Evolutionary conservation across 2,888 invertebrate genomes (phyloP), one percentile per base, ranked within the genome.

Genomic region (Caenorhabditis imperialis): DNA sequence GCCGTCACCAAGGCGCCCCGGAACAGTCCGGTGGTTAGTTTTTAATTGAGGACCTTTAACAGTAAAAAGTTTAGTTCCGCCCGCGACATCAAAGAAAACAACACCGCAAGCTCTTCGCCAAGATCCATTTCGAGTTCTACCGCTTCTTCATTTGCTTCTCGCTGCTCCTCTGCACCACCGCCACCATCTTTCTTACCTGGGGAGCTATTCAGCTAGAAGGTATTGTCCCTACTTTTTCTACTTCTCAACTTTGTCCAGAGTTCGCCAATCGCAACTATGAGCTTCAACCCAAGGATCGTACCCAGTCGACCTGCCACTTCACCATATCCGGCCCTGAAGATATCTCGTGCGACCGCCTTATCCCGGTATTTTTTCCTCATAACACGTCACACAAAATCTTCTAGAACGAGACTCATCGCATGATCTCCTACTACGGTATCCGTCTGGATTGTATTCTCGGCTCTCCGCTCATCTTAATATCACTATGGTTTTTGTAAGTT

Each of bases 141-240:
- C 63, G 38, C n/a, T 38, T 54, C 25, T 22, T 48, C 2, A 20
- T 63, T 4, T 38, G 40, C 23, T 12, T 47, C 0, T 6, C 48
- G 0, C 20, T 63, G 3, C 7, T 63, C 18, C 18, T 5, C 0
- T 40, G 22, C 16, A 20, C 63, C 12, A 14, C 48, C 6, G 12
- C 23, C 3, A 18, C 54, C 1, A n/a, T 63, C n/a, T 37, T 54
- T 12, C 20, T 63, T 20, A 38, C 54, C 33, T 48, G 63, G 48
- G 63, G 63, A 40, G 63, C 63, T 1, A 44, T 63, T 30, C 37
- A 63, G 14, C 27, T 63, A n/a, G 63, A 63, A 27, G 27, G 63
- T 63, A n/a, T 14, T n/a, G 33, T 30, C 16, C 16, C 4, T 20
- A 22, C n/a, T 20, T 37, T 51, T 42, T 55, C n/a, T 18, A 27